A percentile compares a stretch with the other conserved stretches of the same genome.
Conservation (phyloP, 1,140 invertebrate species). For the Sarcophaga peregrina region DNA sequence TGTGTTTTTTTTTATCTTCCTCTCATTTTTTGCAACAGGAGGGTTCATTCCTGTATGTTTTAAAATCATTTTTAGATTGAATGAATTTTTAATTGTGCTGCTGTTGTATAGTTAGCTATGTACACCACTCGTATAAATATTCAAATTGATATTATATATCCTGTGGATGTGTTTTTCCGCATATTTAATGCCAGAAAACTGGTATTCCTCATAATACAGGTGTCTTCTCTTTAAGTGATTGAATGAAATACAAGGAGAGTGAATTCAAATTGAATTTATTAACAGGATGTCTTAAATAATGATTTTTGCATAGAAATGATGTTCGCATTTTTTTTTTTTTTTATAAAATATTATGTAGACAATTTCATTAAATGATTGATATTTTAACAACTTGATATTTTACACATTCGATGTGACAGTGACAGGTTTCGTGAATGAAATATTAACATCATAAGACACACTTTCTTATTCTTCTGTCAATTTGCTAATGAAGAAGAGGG, state of each 20-base stretch:
- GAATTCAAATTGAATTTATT: background rate
- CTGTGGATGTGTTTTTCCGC: background rate
- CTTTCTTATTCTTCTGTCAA: no score
- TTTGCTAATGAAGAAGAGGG: no score
- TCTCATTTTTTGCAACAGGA: background rate
- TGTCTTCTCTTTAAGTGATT: background rate
- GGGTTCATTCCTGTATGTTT: background rate
- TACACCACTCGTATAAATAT: background rate
- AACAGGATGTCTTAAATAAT: background rate
- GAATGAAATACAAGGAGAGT: background rate
- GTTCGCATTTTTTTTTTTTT: no score
- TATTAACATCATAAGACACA: no score
- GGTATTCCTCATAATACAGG: background rate
- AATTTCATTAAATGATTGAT: no score
- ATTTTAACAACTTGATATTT: no score
- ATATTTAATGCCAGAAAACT: background rate
- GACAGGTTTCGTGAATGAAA: no score
- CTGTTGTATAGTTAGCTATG: background rate
- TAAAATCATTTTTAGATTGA: background rate
- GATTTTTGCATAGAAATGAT: no score
- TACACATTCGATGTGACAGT: no score
- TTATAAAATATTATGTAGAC: no score
- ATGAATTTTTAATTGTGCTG: constrained; percentile 1
- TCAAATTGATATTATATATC: background rate
- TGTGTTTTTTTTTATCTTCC: no score